A percentile compares a stretch with the other conserved stretches of the same genome.
These are phyloP conservation scores for Morpho deidamia DNA, from an alignment of 2,888 invertebrate species.

Conservation along the genomic window DNA sequence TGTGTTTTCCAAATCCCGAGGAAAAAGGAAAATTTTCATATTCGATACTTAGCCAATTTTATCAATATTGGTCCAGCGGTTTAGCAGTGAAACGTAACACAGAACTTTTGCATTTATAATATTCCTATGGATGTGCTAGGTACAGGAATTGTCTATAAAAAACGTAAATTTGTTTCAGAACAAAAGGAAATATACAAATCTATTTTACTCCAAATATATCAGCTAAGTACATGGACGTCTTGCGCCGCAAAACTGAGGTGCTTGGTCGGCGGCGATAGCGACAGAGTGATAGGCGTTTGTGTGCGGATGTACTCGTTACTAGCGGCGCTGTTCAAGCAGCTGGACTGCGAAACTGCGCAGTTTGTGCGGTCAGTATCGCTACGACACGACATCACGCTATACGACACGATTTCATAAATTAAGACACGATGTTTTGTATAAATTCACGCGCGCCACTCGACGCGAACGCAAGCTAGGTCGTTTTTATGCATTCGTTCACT, in stretches of 20 bases:
- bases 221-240: constrained; percentile 38
- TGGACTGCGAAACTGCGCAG: constrained; percentile 32
- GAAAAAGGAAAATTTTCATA: no score
- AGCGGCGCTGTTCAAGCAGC: constrained; percentile 36
- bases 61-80: no score
- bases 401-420: no score
- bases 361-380: constrained; percentile 35
- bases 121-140: background rate
- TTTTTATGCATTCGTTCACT: no score
- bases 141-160: no score
- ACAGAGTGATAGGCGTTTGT: constrained; percentile 38
- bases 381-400: no score
- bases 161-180: constrained; percentile 34
- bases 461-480: no score
- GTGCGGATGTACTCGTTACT: constrained; percentile 47
- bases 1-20: no score
- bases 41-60: no score
- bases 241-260: constrained; percentile 41
- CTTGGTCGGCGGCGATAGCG: constrained; percentile 44
- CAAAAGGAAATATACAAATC: constrained; percentile 48
- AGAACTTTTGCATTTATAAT: background rate
- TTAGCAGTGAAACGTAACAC: no score
- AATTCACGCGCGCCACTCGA: no score
- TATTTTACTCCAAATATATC: constrained; percentile 50
- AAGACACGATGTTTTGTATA: no score